Conservation (phyloP, 2,797 vertebrate species). For the Intellagama lesueurii region DNA sequence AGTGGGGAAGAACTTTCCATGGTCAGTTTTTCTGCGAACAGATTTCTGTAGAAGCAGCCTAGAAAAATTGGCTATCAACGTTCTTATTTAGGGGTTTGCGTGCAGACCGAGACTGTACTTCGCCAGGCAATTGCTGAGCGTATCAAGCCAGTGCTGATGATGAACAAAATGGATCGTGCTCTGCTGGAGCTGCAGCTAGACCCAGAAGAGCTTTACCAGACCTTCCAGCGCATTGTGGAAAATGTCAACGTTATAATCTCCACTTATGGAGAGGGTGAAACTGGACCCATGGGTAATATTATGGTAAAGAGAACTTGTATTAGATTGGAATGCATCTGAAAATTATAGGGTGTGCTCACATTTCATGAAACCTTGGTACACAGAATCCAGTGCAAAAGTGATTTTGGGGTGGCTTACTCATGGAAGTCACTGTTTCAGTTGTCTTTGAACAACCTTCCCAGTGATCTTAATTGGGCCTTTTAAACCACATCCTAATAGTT, state of each 20-base stretch:
- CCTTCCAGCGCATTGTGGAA: constrained; percentile 71
- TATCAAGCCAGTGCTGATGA: constrained; percentile 71
- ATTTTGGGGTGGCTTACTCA: neutral
- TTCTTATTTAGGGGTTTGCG: constrained; percentile 66
- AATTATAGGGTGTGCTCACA: too few species aligned
- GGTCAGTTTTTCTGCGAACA: too few species aligned
- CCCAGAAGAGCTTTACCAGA: constrained; percentile 70
- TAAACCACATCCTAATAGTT: too few species aligned
- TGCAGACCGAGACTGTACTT: constrained; percentile 73
- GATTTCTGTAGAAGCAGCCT: neutral
- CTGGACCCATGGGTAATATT: constrained; percentile 71
- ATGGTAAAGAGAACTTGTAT: constrained; percentile 59
- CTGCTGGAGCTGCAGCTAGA: constrained; percentile 74
- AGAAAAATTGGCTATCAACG: neutral
- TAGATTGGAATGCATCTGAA: neutral
- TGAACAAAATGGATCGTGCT: constrained; percentile 76
- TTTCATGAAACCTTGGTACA: neutral
- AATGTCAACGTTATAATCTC: constrained; percentile 74
- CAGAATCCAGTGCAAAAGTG: neutral
- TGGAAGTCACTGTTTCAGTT: neutral
- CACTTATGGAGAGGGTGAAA: constrained; percentile 70
- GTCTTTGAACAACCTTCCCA: neutral
- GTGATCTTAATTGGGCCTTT: neutral
- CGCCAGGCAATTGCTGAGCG: constrained; percentile 68
- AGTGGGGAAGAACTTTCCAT: neutral